Conservation (phyloP, 2,888 invertebrate genomes). For the Caenorhabditis sp. region DNA sequence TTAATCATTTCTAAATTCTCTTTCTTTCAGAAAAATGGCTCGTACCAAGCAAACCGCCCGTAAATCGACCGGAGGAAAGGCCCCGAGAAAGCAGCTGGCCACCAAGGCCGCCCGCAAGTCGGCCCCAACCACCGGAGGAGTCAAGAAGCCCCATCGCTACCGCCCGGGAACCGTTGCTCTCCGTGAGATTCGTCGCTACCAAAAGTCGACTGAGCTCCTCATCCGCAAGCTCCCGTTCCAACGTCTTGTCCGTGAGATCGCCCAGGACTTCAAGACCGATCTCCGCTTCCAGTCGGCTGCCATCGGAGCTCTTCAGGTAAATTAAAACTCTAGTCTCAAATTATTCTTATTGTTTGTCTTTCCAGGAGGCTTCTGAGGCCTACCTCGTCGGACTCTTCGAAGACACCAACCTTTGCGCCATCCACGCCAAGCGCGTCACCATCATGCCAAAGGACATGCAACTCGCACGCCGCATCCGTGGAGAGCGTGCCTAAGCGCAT, state of each 20-base stretch:
- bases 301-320: constrained; percentile 56
- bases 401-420: constrained; percentile 97
- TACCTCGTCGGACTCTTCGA: constrained; percentile 96
- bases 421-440: constrained; percentile 96
- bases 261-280: constrained; percentile 73
- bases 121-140: constrained; percentile 86
- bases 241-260: constrained; percentile 74
- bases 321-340: neutral
- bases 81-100: constrained; percentile 75
- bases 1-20: neutral
- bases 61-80: constrained; percentile 76
- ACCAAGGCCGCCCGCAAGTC: constrained; percentile 70
- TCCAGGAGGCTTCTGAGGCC: constrained; percentile 86
- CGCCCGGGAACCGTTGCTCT: constrained; percentile 96
- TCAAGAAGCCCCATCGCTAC: constrained; percentile 96
- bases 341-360: neutral
- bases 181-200: constrained; percentile 96
- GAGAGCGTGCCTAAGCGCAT: constrained; percentile 85
- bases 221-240: constrained; percentile 74
- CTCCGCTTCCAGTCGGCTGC: constrained; percentile 72
- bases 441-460: constrained; percentile 90
- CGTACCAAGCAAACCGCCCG: constrained; percentile 77
- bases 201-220: constrained; percentile 91
- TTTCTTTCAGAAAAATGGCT: constrained; percentile 60
- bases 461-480: constrained; percentile 84